Conservation (phyloP, 2,888 invertebrate species). For the Eupeodes latifasciatus region DNA sequence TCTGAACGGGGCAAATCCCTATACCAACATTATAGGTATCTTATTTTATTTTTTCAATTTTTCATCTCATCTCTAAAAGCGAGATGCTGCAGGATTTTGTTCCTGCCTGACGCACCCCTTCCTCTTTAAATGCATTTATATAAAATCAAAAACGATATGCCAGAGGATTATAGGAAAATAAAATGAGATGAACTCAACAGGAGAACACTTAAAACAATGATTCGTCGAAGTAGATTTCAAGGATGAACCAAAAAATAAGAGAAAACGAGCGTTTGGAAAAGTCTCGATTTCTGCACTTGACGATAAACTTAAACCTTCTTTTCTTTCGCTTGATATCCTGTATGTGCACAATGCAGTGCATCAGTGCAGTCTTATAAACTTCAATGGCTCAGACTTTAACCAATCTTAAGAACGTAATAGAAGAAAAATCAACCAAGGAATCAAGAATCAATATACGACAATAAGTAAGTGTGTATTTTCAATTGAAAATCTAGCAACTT, state of each 20-base stretch:
- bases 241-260: neutral
- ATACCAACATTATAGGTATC: neutral
- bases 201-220: constrained; percentile 65
- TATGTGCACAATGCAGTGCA: constrained; percentile 13
- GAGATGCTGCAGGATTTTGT: neutral
- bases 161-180: constrained; percentile 32
- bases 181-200: constrained; percentile 32
- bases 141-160: constrained; percentile 23
- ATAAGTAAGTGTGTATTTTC: constrained; percentile 53
- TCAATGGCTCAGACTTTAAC: constrained; percentile 1
- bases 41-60: neutral
- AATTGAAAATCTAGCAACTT: constrained; percentile 29
- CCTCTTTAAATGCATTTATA: neutral
- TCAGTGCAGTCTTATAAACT: neutral
- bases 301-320: constrained; percentile 45
- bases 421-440: constrained; percentile 11
- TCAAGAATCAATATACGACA: neutral
- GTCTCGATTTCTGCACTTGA: constrained; percentile 58
- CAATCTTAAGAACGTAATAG: constrained; percentile 24
- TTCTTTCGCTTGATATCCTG: neutral
- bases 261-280: constrained; percentile 41
- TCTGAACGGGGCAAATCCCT: neutral
- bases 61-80: constrained; percentile 11
- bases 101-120: neutral
- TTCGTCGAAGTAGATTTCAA: constrained; percentile 44